These are phyloP conservation scores for Atrichornis clamosus DNA, from an alignment of 2,113 vertebrate species.

Conservation along the genomic window DNA sequence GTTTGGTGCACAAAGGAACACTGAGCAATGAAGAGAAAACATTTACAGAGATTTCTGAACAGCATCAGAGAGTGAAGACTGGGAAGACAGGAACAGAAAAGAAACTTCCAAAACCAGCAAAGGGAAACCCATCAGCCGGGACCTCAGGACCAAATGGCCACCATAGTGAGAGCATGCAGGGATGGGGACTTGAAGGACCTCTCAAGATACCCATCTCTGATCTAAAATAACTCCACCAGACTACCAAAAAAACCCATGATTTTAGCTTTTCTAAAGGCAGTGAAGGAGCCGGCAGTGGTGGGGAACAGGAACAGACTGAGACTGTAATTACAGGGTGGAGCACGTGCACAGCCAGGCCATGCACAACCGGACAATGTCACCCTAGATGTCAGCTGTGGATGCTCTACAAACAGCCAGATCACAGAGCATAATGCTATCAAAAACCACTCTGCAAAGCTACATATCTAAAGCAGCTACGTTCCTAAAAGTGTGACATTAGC, in stretches of 20 bases:
- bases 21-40: not conserved
- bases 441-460: not conserved
- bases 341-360: not conserved
- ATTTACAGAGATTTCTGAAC: not conserved
- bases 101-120: not conserved
- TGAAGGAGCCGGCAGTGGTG: not conserved
- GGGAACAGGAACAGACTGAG: not conserved
- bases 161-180: not conserved
- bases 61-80: not conserved
- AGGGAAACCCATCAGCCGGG: not conserved
- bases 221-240: not conserved
- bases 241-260: not conserved
- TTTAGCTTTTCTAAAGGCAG: not conserved
- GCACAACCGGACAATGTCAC: not conserved
- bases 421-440: not conserved
- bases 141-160: fast-evolving
- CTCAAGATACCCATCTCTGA: not conserved
- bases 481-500: not conserved
- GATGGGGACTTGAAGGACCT: not conserved
- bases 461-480: not conserved
- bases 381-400: not conserved
- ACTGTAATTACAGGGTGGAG: not conserved
- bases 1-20: not conserved
- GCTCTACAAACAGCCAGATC: not conserved
- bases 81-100: not conserved